Conservation (phyloP, 2,113 vertebrate genomes). For the Azemiops feae region DNA sequence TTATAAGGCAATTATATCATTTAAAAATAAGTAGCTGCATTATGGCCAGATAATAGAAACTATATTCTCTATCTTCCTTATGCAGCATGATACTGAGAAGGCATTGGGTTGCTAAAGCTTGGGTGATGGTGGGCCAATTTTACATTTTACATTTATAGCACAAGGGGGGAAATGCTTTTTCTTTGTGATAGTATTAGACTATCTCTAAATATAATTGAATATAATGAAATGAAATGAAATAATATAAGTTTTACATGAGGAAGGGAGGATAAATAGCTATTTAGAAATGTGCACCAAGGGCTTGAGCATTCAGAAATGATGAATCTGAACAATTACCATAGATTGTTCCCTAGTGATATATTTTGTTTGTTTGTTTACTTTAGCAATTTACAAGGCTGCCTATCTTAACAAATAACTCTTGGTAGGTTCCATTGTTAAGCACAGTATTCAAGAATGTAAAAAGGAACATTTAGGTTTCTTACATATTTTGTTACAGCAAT, state of each 20-base stretch:
- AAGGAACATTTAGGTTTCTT: too few species aligned
- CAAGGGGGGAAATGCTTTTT: not conserved
- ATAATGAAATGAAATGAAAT: not conserved
- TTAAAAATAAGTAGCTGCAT: not conserved
- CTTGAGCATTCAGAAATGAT: conserved; percentile 10
- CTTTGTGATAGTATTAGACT: not conserved
- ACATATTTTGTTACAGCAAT: too few species aligned
- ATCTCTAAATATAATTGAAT: not conserved
- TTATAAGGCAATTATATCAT: not conserved
- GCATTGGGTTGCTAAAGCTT: not conserved
- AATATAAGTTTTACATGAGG: not conserved
- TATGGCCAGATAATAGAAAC: not conserved
- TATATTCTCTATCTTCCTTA: not conserved
- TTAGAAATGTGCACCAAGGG: not conserved
- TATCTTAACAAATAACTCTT: not conserved
- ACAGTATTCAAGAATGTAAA: too few species aligned
- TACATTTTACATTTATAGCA: not conserved
- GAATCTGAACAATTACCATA: not conserved
- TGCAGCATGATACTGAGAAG: not conserved
- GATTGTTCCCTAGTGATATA: not conserved
- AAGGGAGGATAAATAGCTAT: not conserved
- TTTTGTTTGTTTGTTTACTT: not conserved
- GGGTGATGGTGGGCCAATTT: not conserved
- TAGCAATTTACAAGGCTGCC: not conserved
- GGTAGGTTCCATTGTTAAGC: not conserved